A percentile compares a stretch with the other conserved stretches of the same genome.
Conservation (phyloP, 2,797 vertebrate genomes). For the Alcedo quadribrachys region DNA sequence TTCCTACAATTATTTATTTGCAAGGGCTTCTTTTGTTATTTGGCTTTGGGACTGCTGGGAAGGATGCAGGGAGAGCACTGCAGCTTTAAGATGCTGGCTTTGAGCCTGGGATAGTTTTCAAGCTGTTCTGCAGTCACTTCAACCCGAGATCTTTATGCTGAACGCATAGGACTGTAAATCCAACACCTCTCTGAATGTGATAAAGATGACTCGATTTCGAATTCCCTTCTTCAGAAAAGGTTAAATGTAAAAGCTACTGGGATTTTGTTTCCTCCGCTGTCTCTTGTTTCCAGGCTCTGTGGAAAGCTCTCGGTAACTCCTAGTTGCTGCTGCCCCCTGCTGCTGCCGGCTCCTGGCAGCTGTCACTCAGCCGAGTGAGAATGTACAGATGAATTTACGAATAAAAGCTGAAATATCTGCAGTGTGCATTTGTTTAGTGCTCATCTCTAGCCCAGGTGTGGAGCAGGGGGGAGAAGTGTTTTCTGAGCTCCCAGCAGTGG, state of each 20-base stretch:
- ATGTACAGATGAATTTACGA: constrained; percentile 44
- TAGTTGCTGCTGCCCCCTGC: constrained; percentile 60
- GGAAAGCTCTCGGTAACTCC: neutral
- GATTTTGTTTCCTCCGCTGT: constrained; percentile 41
- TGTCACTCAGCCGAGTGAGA: neutral
- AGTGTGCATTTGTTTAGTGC: neutral
- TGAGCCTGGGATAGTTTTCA: neutral
- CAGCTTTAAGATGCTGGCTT: constrained; percentile 64
- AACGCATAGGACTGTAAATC: constrained; percentile 7
- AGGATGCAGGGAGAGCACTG: constrained; percentile 53
- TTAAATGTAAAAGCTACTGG: neutral
- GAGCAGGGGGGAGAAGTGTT: neutral
- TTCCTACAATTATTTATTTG: constrained; percentile 66
- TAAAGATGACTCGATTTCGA: constrained; percentile 37
- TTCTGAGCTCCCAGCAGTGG: rapidly evolving
- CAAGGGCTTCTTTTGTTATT: constrained; percentile 49
- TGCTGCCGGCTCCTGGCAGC: neutral
- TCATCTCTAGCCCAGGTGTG: neutral
- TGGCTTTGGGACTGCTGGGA: constrained; percentile 57
- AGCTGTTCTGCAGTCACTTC: neutral
- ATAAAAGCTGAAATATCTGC: constrained; percentile 59
- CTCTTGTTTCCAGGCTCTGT: constrained; percentile 16
- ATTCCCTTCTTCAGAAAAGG: neutral
- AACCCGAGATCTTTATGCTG: neutral
- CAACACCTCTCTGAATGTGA: constrained; percentile 18